A percentile compares a stretch with the other conserved stretches of the same genome.
Evolutionary conservation across 2,113 vertebrate species (phyloP).

Genomic region (Beaufortia kweichowensis): DNA sequence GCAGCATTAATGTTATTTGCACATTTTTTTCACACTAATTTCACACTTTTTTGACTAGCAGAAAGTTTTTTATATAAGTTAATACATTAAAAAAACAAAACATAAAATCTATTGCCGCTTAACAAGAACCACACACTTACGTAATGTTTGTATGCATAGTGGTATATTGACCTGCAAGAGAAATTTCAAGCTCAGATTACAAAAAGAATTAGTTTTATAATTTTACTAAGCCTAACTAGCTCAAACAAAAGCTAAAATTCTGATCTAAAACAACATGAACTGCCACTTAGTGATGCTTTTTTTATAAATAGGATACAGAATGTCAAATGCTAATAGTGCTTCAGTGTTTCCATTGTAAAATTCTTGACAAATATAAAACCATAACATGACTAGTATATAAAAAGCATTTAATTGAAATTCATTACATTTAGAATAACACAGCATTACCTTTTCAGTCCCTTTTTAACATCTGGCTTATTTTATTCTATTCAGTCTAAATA

Average conservation of each 20-base stretch:
- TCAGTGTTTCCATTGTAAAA: conserved; percentile 6
- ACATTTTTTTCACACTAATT: conserved; percentile 19
- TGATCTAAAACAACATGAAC: background rate
- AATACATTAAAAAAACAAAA: conserved; percentile 19
- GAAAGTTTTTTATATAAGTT: conserved; percentile 36
- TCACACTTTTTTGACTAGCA: background rate
- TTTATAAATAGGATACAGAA: conserved; percentile 18
- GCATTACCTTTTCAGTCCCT: background rate
- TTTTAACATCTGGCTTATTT: conserved; percentile 27
- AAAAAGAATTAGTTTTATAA: background rate
- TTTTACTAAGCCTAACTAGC: background rate
- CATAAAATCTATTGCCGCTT: conserved; percentile 29
- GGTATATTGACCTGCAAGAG: background rate
- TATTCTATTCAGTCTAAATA: conserved; percentile 7
- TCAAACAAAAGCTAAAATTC: conserved; percentile 16
- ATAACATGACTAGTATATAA: background rate
- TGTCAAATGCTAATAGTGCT: conserved; percentile 1
- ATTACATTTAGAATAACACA: background rate
- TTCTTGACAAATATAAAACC: conserved; percentile 7
- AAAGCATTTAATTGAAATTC: conserved; percentile 11
- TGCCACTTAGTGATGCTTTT: background rate
- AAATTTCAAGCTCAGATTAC: background rate
- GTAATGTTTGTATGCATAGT: background rate
- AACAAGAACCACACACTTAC: background rate
- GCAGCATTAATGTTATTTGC: conserved; percentile 1